Conservation (phyloP, 2,888 invertebrate genomes). For the Nomada fucata region DNA sequence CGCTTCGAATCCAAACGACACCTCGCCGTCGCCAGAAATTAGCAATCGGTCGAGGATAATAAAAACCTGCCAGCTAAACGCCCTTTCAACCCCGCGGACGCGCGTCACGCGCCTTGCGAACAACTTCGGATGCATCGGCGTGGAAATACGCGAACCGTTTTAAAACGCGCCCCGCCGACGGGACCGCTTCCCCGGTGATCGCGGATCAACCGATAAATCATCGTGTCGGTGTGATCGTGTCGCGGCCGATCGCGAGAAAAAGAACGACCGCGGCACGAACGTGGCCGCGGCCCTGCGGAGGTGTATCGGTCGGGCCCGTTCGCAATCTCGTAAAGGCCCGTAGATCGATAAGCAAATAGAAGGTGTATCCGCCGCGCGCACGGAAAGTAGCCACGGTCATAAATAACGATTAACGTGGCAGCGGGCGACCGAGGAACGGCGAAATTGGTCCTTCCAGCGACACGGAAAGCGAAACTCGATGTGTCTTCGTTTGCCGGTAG, state of each 20-base stretch:
- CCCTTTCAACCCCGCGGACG: not conserved
- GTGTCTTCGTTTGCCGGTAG: constrained; percentile 70
- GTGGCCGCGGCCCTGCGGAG: constrained; percentile 16
- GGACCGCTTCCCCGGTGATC: not conserved
- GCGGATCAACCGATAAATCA: constrained; percentile 46
- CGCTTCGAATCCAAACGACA: not conserved
- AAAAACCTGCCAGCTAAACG: too few relatives aligned
- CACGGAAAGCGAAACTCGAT: constrained; percentile 67
- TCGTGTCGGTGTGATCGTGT: constrained; percentile 1
- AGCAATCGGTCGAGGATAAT: not conserved
- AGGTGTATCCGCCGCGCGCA: constrained; percentile 28
- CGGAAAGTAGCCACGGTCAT: constrained; percentile 54
- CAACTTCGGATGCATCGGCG: not conserved
- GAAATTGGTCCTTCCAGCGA: constrained; percentile 71
- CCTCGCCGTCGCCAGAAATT: not conserved
- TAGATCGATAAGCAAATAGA: constrained; percentile 70
- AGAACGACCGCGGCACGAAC: constrained; percentile 19
- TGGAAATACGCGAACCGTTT: constrained; percentile 7
- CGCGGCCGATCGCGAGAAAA: constrained; percentile 37
- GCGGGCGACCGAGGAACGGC: constrained; percentile 65
- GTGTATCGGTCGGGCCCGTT: constrained; percentile 35
- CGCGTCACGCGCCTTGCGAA: not conserved
- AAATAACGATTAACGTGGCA: constrained; percentile 72
- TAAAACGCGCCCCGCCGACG: constrained; percentile 12
- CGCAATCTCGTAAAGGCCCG: constrained; percentile 42